Percentiles rank a stretch among this genome's conserved stretches.
Conservation (phyloP, 2,888 invertebrate genomes). For the Willowsia nigromaculata region DNA sequence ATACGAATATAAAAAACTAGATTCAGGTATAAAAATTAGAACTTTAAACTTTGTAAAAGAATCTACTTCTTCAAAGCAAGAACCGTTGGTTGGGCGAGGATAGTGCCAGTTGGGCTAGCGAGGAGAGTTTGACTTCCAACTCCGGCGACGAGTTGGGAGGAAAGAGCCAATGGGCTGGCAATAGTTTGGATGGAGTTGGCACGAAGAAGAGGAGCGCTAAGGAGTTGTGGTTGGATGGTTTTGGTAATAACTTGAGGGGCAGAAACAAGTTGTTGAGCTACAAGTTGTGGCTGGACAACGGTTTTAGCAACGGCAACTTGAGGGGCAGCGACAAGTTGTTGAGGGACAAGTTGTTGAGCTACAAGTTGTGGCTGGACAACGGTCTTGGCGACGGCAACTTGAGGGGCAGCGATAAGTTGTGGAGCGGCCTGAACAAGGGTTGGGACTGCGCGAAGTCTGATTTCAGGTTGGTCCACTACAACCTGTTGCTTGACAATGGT, state of each 20-base stretch:
- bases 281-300: no score
- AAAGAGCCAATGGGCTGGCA: conserved; percentile 1
- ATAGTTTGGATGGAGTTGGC: conserved; percentile 43
- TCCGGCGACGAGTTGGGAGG: conserved; percentile 45
- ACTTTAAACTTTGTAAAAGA: not conserved
- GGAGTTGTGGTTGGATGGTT: no score
- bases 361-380: no score
- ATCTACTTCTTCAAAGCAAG: conserved; percentile 66
- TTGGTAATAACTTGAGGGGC: conserved; percentile 1
- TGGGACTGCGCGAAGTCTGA: conserved; percentile 76
- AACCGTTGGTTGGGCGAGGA: conserved; percentile 7
- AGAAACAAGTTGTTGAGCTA: not conserved
- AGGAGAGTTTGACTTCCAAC: conserved; percentile 13
- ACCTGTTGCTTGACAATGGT: conserved; percentile 80
- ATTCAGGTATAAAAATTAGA: conserved; percentile 36
- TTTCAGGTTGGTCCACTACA: conserved; percentile 79
- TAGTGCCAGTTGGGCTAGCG: not conserved
- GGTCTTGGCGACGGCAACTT: not conserved
- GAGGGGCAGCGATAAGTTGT: conserved; percentile 46
- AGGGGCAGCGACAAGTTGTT: conserved; percentile 47
- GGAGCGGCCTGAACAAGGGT: conserved; percentile 66
- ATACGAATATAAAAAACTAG: conserved; percentile 20
- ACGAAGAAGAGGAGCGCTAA: not conserved
- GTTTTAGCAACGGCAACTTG: not conserved
- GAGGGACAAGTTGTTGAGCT: no score